Percentiles rank a stretch among this genome's conserved stretches.
Conservation (phyloP, 2,797 vertebrate genomes). For the Oophaga sylvatica region DNA sequence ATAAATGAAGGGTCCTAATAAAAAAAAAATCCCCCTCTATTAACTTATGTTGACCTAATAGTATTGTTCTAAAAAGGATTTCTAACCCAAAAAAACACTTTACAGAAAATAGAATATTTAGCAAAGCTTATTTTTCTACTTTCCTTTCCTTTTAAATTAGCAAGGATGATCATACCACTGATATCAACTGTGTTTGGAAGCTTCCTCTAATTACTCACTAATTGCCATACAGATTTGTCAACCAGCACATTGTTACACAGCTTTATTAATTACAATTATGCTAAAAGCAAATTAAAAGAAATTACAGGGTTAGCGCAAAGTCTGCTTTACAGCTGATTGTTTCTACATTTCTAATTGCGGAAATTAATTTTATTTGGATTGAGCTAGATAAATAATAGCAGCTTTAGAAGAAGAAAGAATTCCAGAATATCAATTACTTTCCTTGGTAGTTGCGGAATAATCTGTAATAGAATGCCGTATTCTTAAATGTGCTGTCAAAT, state of each 20-base stretch:
- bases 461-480: not conserved
- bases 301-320: not conserved
- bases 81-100: not conserved
- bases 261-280: conserved; percentile 22
- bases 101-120: not conserved
- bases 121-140: not conserved
- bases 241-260: conserved; percentile 10
- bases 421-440: conserved; percentile 11
- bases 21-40: not conserved
- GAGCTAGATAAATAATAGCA: not conserved
- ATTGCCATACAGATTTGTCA: conserved; percentile 7
- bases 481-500: conserved; percentile 16
- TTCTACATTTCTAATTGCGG: not conserved
- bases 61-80: not conserved
- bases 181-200: not conserved
- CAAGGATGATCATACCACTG: not conserved
- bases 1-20: too few species aligned
- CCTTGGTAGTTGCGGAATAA: not conserved
- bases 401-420: not conserved
- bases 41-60: not conserved
- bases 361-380: conserved; percentile 6
- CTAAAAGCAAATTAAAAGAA: not conserved
- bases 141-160: not conserved
- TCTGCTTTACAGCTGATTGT: not conserved
- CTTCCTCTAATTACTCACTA: not conserved